Base-by-base conservation (phyloP, 2,888 invertebrate species). In the Gymnosoma rotundatum region DNA sequence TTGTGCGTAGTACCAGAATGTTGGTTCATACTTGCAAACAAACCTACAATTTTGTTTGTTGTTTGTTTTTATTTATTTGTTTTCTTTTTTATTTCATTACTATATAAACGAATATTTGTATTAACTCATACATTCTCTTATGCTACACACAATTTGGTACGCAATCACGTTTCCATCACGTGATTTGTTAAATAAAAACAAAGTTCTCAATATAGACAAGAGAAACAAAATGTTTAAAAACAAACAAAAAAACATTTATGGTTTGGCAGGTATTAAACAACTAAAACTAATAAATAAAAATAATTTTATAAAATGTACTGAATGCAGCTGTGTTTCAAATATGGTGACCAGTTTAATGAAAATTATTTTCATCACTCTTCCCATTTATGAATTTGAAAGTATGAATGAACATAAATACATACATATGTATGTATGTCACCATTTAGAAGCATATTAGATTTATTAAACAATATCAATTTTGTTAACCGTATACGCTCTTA, bases 161-260 rank as follows among this genome's bases (percentile, higher is more conserved):
- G 32, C 32, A 60, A 74, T 80, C 79, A 80, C 79, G 79, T 67
- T 80, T 52, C 52, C 21, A 45, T 73, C 73, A 38, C 72, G 79
- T 80, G 79, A 52, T 61, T 18, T 20, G 38, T 52, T 20, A 25
- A 16, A 54, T 36, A 25, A 56, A 56, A 8, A 42, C 25, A 52
- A 36, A 72, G 45, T 56, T 61, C 32, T 38, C 50, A 5, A 20
- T 61, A 38, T 20, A 72, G 3, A 76, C 45, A 61, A 58, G 6
- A 21, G 38, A 42, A 21, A 12, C 7, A 1, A 48, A 32, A 5
- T 32, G 2, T 32, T 4, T 2, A 25, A 25, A 38, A 16, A 21
- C 14, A 66, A 75, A 48, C 20, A 58, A 58, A 70, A 36, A 78
- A 63, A 56, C 61, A 12, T 56, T 36, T 70, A 54, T 63, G 4